These are phyloP conservation scores for Aricia artaxerxes DNA, from an alignment of 2,888 invertebrate genomes.

Conservation along the genomic window DNA sequence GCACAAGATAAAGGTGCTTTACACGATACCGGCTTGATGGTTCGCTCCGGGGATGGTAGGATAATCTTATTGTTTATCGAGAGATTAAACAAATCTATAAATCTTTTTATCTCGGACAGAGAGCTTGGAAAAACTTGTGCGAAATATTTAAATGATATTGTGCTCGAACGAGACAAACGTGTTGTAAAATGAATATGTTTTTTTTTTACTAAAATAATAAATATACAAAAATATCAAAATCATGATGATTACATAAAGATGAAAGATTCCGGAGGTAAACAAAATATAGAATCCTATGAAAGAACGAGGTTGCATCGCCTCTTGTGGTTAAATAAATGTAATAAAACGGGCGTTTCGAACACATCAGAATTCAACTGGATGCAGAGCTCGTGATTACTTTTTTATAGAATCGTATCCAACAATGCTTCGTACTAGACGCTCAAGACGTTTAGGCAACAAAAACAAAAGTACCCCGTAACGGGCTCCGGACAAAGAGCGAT, in stretches of 20 bases:
- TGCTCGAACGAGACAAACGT: neutral
- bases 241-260: too few relatives aligned
- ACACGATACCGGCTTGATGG: slow-evolving; percentile 23
- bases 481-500: slow-evolving; percentile 60
- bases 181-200: neutral
- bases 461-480: slow-evolving; percentile 54
- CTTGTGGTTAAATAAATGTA: slow-evolving; percentile 4
- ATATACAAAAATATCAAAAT: too few relatives aligned
- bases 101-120: slow-evolving; percentile 3
- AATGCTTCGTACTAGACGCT: slow-evolving; percentile 39
- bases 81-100: slow-evolving; percentile 15
- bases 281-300: neutral
- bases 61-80: slow-evolving; percentile 20
- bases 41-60: neutral
- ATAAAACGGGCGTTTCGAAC: slow-evolving; percentile 27
- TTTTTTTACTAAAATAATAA: too few relatives aligned
- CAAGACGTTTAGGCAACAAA: slow-evolving; percentile 46
- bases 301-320: neutral
- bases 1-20: slow-evolving; percentile 28
- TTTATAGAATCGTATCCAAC: slow-evolving; percentile 56
- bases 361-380: slow-evolving; percentile 69
- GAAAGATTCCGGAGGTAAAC: neutral
- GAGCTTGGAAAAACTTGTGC: neutral
- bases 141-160: neutral
- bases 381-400: slow-evolving; percentile 73